A percentile compares a stretch with the other conserved stretches of the same genome.
Evolutionary conservation across 2,888 invertebrate species (phyloP).

Genomic region (Brenthis daphne): DNA sequence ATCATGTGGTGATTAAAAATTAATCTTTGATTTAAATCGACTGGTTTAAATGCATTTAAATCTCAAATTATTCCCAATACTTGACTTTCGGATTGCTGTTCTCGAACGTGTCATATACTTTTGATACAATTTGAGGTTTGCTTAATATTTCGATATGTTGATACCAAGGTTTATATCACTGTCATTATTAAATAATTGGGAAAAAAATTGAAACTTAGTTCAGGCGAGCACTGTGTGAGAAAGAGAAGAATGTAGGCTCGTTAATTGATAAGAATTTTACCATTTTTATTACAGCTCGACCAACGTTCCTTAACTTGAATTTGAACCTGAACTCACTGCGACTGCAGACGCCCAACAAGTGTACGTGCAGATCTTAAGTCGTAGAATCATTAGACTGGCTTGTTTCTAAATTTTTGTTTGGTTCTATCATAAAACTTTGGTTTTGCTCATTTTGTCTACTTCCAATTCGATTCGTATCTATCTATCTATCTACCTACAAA

Average conservation of each 20-base stretch:
- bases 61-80: no score
- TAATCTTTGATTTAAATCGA: no score
- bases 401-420: conserved; percentile 52
- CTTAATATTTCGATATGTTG: not conserved
- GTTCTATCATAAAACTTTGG: conserved; percentile 42
- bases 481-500: not conserved
- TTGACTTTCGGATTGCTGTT: no score
- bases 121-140: not conserved
- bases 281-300: conserved; percentile 93
- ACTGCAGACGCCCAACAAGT: conserved; percentile 93
- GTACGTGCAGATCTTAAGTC: conserved; percentile 84
- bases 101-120: not conserved
- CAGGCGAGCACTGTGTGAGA: conserved; percentile 1
- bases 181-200: not conserved
- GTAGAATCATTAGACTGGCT: conserved; percentile 76
- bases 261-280: conserved; percentile 57
- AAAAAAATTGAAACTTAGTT: not conserved
- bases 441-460: conserved; percentile 40
- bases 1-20: no score
- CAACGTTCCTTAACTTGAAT: conserved; percentile 98
- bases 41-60: no score
- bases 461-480: conserved; percentile 9
- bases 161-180: conserved; percentile 5
- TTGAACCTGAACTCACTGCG: conserved; percentile 95
- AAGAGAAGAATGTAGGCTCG: conserved; percentile 33